Percentiles rank a stretch among this genome's conserved stretches.
These are phyloP conservation scores for Asbolus verrucosus DNA, from an alignment of 1,140 invertebrate genomes.

Conservation along the genomic window DNA sequence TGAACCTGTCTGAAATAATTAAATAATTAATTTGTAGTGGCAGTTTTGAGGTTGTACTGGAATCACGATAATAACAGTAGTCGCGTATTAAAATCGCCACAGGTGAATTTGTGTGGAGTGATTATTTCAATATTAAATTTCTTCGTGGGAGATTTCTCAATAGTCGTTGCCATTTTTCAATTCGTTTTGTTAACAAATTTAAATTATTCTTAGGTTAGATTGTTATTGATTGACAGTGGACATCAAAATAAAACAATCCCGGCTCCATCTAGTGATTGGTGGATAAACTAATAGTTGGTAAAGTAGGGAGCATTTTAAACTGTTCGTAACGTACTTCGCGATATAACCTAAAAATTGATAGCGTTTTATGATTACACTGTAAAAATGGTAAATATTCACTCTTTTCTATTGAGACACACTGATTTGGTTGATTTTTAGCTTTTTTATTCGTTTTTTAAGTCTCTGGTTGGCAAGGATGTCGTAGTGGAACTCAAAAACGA, in stretches of 20 bases:
- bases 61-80: slow-evolving; percentile 67
- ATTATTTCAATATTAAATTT: slow-evolving; percentile 64
- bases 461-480: slow-evolving; percentile 98
- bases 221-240: too few species aligned
- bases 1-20: slow-evolving; percentile 54
- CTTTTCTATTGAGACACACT: too few species aligned
- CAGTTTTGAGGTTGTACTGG: slow-evolving; percentile 62
- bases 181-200: not conserved
- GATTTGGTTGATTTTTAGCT: slow-evolving; percentile 74
- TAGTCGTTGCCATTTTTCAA: slow-evolving; percentile 10
- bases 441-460: slow-evolving; percentile 99
- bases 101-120: slow-evolving; percentile 70
- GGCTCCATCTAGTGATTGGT: too few species aligned
- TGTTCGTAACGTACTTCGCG: too few species aligned
- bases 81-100: slow-evolving; percentile 69
- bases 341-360: too few species aligned
- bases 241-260: too few species aligned
- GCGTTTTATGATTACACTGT: too few species aligned
- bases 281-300: too few species aligned
- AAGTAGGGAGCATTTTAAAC: too few species aligned
- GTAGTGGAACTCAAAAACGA: slow-evolving; percentile 99
- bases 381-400: slow-evolving; percentile 9
- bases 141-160: slow-evolving; percentile 13
- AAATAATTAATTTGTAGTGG: slow-evolving; percentile 39
- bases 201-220: slow-evolving; percentile 28